phyloP scores from a whole-genome alignment of 1,140 invertebrate genomes.

The Hylaeus anthracinus region DNA sequence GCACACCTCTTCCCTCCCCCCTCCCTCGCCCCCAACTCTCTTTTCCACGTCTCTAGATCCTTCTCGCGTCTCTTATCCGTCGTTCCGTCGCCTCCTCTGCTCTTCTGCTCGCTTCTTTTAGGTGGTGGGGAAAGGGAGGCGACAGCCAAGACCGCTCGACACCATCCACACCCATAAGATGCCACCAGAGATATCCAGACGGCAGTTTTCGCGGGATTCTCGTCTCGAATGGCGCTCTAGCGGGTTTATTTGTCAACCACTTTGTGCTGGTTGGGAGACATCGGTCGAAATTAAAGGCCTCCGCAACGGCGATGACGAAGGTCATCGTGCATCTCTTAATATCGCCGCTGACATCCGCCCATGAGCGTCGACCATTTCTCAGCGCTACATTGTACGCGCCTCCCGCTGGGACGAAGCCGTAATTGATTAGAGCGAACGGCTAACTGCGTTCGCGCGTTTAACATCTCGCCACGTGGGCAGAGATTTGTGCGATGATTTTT shows the following conservation, averaged over 20 bases:
- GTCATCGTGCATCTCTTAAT: constrained; percentile 43
- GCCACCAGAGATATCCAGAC: constrained; percentile 52
- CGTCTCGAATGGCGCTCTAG: constrained; percentile 29
- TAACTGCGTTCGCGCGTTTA: background rate
- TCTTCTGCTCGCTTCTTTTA: background rate
- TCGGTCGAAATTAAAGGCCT: constrained; percentile 65
- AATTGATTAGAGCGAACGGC: background rate
- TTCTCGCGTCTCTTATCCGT: constrained; percentile 23
- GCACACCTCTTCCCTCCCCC: constrained; percentile 41
- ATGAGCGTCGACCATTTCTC: background rate
- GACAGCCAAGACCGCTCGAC: constrained; percentile 56
- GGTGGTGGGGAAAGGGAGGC: background rate
- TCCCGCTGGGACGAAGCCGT: background rate
- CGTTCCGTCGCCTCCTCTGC: background rate
- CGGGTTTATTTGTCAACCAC: constrained; percentile 72
- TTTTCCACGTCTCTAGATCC: constrained; percentile 33
- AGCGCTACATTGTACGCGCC: background rate
- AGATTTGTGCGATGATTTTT: too few species aligned
- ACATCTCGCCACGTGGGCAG: background rate
- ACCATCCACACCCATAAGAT: constrained; percentile 54
- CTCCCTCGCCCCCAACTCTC: too few species aligned
- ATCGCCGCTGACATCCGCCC: constrained; percentile 17
- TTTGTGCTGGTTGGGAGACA: constrained; percentile 44
- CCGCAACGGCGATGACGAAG: constrained; percentile 11
- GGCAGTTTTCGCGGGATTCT: constrained; percentile 61